phyloP scores from a whole-genome alignment of 2,797 vertebrate species.

The Aldrovandia affinis region DNA sequence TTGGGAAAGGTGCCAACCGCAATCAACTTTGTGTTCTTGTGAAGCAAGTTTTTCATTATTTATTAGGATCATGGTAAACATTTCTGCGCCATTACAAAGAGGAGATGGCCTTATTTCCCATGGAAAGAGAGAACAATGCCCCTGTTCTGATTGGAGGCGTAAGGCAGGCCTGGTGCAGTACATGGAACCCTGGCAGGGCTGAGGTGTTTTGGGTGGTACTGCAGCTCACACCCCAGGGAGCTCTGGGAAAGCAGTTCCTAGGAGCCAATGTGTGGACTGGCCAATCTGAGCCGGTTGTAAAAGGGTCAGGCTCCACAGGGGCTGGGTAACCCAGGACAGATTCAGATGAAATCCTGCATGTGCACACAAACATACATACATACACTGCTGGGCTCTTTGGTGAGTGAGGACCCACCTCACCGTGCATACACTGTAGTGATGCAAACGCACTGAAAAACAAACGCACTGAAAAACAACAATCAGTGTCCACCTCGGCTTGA shows the following conservation, averaged over 20 bases:
- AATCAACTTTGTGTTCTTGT: constrained; percentile 51
- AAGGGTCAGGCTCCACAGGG: not conserved
- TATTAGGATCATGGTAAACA: constrained; percentile 45
- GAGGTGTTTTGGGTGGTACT: not conserved
- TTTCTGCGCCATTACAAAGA: constrained; percentile 46
- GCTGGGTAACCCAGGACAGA: not conserved
- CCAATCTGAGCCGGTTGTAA: not conserved
- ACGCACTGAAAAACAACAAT: not conserved
- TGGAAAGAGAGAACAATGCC: constrained; percentile 17
- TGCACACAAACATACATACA: not conserved
- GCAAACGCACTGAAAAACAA: not conserved
- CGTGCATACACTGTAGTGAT: not conserved
- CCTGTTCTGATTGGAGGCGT: not conserved
- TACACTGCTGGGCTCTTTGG: not conserved
- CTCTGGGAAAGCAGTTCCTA: constrained; percentile 1
- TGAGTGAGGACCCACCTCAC: not conserved
- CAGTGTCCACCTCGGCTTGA: not conserved
- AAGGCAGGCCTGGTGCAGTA: not conserved
- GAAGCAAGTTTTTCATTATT: constrained; percentile 47
- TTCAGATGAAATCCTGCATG: not conserved
- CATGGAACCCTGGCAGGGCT: not conserved
- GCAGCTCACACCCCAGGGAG: not conserved
- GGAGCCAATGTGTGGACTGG: not conserved
- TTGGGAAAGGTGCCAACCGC: constrained; percentile 59
- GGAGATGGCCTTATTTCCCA: constrained; percentile 2